phyloP scores from a whole-genome alignment of 2,888 invertebrate species.

The Neria commutata region DNA sequence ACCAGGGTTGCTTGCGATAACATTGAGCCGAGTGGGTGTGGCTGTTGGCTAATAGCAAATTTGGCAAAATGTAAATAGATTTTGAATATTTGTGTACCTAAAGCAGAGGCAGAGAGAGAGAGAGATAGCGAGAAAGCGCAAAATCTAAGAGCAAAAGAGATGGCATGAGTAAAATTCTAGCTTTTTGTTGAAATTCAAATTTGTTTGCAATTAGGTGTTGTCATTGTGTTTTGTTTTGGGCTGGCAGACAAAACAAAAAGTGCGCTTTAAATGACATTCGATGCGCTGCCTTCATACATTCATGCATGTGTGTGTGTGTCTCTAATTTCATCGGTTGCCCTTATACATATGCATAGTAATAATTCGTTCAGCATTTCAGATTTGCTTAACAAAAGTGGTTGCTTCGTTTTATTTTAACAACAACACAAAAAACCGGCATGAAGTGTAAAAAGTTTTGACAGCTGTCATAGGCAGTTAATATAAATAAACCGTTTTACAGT shows the following conservation, averaged over 20 bases:
- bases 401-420: too few relatives aligned
- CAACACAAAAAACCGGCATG: too few relatives aligned
- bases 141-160: neutral
- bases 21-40: conserved; percentile 3
- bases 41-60: conserved; percentile 18
- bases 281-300: neutral
- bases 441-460: conserved; percentile 32
- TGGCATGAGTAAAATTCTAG: neutral
- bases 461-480: conserved; percentile 31
- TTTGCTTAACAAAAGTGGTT: neutral
- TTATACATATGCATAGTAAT: too few relatives aligned
- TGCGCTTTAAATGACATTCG: neutral
- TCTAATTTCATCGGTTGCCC: too few relatives aligned
- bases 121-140: neutral
- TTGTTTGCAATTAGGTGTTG: conserved; percentile 13
- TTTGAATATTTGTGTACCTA: neutral
- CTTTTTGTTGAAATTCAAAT: conserved; percentile 3
- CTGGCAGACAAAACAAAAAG: neutral
- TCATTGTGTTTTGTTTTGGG: too few relatives aligned
- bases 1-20: neutral
- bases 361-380: neutral
- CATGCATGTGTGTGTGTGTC: too few relatives aligned
- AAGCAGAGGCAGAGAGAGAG: neutral
- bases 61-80: conserved; percentile 14
- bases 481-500: neutral